Evolutionary conservation across 2,113 vertebrate genomes (phyloP).

Genomic region (Hippolais icterina): DNA sequence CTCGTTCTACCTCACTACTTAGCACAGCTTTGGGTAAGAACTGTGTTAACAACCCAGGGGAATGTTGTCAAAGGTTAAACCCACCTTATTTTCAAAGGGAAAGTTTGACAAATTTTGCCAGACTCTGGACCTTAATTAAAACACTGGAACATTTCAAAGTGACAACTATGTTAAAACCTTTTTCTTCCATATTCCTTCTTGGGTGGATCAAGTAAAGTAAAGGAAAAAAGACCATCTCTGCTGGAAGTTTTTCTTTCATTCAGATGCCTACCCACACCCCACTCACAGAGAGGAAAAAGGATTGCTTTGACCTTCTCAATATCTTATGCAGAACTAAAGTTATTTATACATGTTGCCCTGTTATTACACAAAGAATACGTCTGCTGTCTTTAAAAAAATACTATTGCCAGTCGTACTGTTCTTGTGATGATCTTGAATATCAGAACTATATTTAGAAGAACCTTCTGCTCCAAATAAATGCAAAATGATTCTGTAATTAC

Average conservation of each 20-base stretch:
- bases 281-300: neutral
- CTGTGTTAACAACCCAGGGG: neutral
- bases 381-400: neutral
- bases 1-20: neutral
- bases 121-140: conserved; percentile 56
- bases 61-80: neutral
- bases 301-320: neutral
- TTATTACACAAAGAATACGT: neutral
- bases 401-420: neutral
- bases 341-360: neutral
- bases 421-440: neutral
- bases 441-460: neutral
- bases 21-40: neutral
- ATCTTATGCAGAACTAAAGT: neutral
- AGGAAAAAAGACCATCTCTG: neutral
- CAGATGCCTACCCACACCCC: neutral
- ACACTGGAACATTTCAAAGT: conserved; percentile 57
- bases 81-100: neutral
- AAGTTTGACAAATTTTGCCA: conserved; percentile 18
- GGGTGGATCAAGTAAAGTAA: neutral
- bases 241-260: conserved; percentile 5
- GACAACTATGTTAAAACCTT: neutral
- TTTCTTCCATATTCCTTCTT: neutral
- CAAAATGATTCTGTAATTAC: neutral
- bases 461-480: neutral